Base-by-base conservation (phyloP, 1,140 invertebrate species). In the Pogonus chalceus region DNA sequence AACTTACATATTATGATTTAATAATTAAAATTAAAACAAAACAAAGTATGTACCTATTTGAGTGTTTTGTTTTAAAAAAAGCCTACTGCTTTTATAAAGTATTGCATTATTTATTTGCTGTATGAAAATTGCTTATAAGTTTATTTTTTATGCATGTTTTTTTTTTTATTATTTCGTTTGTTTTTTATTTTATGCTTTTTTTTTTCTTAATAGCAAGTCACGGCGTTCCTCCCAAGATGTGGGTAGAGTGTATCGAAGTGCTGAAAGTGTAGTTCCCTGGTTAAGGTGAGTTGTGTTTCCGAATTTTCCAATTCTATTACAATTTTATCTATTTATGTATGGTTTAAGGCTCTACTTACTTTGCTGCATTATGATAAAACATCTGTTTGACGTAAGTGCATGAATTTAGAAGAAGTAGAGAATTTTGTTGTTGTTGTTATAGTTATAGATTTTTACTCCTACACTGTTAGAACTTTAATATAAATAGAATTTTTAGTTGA, bases 151-250 rank as follows among this genome's bases (percentile, higher is more conserved):
- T 54, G 37, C 52, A 50, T 55, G 48, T 31, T 53, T 52, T 57
- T 54, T 60, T 56, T 59, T 53, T 23, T 56, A 55, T 60, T 22
- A 56, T 54, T 49, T 54, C 22, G 23, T 51, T 62, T 64, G 51
- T 66, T 62, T 62, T 62, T 67, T 69, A 59, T 64, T 65, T 63
- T 67, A 65, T 60, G 55, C 61, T 64, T 65, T 65, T 66, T 65
- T 68, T 60, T 64, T 62, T 62, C 57, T 57, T 51, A 52, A 57
- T 56, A 57, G 57, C 75, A 83, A 80, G 82, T 85, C 84, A 77
- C 82, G 85, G 67, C 82, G 85, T 64, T 83, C 85, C 68, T 87
- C 85, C 63, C 85, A 87, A 76, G 85, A 88, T 73, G 76, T 77
- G 56, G 72, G 72, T 58, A 67, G 68, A 73, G 76, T 82, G 61